Evolutionary conservation across 2,888 invertebrate genomes (phyloP).

Genomic region (Tridacna crocea): DNA sequence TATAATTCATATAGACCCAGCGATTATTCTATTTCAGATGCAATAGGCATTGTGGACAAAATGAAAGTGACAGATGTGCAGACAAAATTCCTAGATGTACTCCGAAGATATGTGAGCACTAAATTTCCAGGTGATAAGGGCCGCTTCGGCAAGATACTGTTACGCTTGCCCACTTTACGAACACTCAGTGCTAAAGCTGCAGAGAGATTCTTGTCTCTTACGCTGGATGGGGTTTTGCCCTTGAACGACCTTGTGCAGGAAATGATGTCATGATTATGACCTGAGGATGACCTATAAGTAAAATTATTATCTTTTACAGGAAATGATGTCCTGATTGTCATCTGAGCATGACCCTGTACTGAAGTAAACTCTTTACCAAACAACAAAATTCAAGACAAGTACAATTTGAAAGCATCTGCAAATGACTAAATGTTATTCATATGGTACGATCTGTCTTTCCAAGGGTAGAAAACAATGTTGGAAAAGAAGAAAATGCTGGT

Average conservation of each 20-base stretch:
- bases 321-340: slow-evolving; percentile 51
- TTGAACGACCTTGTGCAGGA: slow-evolving; percentile 83
- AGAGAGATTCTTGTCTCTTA: slow-evolving; percentile 81
- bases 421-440: too few relatives aligned
- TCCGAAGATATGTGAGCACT: slow-evolving; percentile 78
- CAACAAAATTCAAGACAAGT: too few relatives aligned
- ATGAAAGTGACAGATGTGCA: slow-evolving; percentile 77
- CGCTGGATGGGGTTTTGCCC: slow-evolving; percentile 81
- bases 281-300: too few relatives aligned
- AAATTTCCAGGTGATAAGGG: slow-evolving; percentile 76
- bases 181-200: slow-evolving; percentile 83
- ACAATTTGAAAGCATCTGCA: too few relatives aligned
- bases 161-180: slow-evolving; percentile 82
- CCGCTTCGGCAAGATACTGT: slow-evolving; percentile 81
- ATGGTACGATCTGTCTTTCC: too few relatives aligned
- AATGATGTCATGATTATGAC: slow-evolving; percentile 74
- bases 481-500: not conserved
- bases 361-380: not conserved
- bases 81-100: slow-evolving; percentile 80
- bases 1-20: not conserved
- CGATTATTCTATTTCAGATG: slow-evolving; percentile 76
- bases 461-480: not conserved
- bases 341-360: not conserved
- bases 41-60: slow-evolving; percentile 81
- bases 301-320: too few relatives aligned